Percentiles rank a stretch among this genome's conserved stretches.
These are phyloP conservation scores for Setophaga coronata DNA, from an alignment of 2,113 vertebrate species.

Conservation along the genomic window DNA sequence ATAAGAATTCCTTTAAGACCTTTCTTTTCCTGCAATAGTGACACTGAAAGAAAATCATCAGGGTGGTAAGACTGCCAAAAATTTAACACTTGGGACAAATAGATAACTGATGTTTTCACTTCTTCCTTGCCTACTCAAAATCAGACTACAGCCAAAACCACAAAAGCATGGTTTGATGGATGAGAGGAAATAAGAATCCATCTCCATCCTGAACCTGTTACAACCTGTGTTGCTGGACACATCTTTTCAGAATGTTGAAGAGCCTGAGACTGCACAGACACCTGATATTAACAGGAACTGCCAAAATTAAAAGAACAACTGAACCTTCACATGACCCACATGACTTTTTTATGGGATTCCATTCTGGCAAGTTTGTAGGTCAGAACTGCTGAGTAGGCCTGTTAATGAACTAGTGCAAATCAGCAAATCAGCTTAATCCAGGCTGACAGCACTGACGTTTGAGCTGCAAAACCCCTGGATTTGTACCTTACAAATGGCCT, in stretches of 20 bases:
- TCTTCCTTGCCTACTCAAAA: background rate
- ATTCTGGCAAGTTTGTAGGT: conserved; percentile 7
- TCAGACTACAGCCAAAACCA: background rate
- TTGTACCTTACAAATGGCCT: conserved; percentile 1
- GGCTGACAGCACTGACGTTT: background rate
- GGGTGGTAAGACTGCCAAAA: background rate
- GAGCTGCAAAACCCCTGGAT: conserved; percentile 26
- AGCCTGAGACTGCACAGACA: background rate
- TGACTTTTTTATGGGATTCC: conserved; percentile 1
- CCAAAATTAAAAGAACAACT: background rate
- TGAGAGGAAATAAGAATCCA: background rate
- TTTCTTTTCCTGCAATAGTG: background rate
- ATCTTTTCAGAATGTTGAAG: background rate
- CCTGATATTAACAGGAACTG: background rate
- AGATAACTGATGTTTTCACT: background rate
- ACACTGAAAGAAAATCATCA: background rate
- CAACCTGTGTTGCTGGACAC: background rate
- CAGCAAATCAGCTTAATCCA: conserved; percentile 53
- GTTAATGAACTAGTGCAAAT: conserved; percentile 25
- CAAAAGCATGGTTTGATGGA: background rate
- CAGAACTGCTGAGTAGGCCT: conserved; percentile 20
- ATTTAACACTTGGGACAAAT: background rate
- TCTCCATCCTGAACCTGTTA: background rate
- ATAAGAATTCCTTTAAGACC: background rate
- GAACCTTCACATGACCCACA: background rate